Conservation (phyloP, 1,140 invertebrate genomes). For the Bombus waltoni region DNA sequence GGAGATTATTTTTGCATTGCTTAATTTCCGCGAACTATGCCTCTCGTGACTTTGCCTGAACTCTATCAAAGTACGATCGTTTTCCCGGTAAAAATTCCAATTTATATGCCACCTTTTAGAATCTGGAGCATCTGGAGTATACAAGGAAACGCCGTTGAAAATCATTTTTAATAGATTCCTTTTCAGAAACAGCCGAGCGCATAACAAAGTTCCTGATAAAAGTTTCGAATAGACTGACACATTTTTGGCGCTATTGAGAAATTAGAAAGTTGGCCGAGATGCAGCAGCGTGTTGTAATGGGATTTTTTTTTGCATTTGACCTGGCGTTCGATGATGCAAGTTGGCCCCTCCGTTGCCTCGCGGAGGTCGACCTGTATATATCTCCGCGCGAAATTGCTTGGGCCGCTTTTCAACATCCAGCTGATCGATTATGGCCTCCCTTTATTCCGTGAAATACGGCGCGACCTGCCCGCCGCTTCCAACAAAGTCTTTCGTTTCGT, state of each 20-base stretch:
- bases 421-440: constrained; percentile 65
- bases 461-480: not conserved
- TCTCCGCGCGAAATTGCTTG: constrained; percentile 57
- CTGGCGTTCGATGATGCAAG: constrained; percentile 41
- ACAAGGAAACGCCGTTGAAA: not conserved
- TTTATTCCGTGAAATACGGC: constrained; percentile 49
- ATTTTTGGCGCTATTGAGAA: constrained; percentile 36
- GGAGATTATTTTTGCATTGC: not conserved
- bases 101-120: not conserved
- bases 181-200: not conserved
- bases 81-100: not conserved
- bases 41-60: not conserved
- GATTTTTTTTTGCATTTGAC: constrained; percentile 57
- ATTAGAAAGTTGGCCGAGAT: constrained; percentile 41
- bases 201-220: not conserved
- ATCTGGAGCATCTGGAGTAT: no score
- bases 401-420: constrained; percentile 63
- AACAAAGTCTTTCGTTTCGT: not conserved
- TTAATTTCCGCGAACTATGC: not conserved
- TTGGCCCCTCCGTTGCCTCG: constrained; percentile 13
- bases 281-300: constrained; percentile 8
- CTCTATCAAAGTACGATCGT: not conserved
- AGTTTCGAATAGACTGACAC: not conserved
- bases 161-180: not conserved
- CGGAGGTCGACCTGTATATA: constrained; percentile 50